These are phyloP conservation scores for Muraenolepis orangiensis DNA, from an alignment of 2,797 vertebrate species.

Conservation along the genomic window DNA sequence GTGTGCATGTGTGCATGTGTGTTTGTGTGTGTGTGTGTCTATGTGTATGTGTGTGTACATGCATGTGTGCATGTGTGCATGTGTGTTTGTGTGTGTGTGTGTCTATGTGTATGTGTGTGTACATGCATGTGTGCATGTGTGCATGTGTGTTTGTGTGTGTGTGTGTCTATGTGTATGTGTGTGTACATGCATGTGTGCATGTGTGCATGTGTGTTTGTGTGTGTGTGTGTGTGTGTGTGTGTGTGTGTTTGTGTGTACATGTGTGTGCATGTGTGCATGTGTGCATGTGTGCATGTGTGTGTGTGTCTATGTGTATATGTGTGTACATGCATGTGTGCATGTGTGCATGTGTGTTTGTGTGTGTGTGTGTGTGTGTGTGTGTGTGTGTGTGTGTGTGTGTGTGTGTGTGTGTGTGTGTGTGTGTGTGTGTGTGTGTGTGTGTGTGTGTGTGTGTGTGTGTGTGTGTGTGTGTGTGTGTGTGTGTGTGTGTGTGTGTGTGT, in stretches of 20 bases:
- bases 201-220: conserved; percentile 11
- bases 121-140: conserved; percentile 10
- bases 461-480: conserved; percentile 11
- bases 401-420: conserved; percentile 12
- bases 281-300: too few species aligned
- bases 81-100: conserved; percentile 6
- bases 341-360: neutral
- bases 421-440: too few species aligned
- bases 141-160: conserved; percentile 7
- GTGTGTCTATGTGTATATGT: conserved; percentile 3
- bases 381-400: too few species aligned
- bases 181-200: conserved; percentile 20
- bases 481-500: conserved; percentile 6
- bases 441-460: conserved; percentile 10
- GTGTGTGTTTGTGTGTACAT: neutral
- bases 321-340: neutral
- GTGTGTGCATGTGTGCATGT: neutral
- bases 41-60: conserved; percentile 23
- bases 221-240: neutral
- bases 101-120: conserved; percentile 11
- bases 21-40: conserved; percentile 3
- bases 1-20: conserved; percentile 10
- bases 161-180: too few species aligned
- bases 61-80: conserved; percentile 7
- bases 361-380: neutral